phyloP scores from a whole-genome alignment of 2,888 invertebrate genomes.

The Drosophila gaucha region DNA sequence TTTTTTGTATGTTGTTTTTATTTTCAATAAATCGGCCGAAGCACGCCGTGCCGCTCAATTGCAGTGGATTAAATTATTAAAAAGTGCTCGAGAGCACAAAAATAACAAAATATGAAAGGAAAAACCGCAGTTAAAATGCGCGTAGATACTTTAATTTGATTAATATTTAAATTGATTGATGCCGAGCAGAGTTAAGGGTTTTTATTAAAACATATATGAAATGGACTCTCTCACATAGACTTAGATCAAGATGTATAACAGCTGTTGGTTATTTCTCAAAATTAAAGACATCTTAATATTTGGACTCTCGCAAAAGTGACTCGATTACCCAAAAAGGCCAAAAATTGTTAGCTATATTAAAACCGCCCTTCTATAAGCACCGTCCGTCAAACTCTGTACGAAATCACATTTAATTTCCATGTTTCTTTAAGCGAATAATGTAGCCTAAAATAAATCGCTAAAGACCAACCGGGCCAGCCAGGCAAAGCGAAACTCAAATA shows the following conservation, averaged over 20 bases:
- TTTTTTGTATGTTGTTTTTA: slow-evolving; percentile 56
- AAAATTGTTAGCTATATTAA: slow-evolving; percentile 10
- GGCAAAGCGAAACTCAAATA: slow-evolving; percentile 67
- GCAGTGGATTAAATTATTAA: slow-evolving; percentile 80
- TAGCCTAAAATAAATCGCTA: slow-evolving; percentile 61
- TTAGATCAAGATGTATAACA: no score
- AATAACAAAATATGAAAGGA: slow-evolving; percentile 36
- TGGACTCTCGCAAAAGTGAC: background rate
- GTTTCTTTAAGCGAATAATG: slow-evolving; percentile 34
- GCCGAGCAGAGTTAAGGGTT: background rate
- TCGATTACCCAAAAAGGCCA: no score
- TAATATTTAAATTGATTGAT: slow-evolving; percentile 69
- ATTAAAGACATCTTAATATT: background rate
- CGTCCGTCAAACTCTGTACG: slow-evolving; percentile 61
- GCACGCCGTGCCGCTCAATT: slow-evolving; percentile 68
- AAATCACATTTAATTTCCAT: slow-evolving; percentile 59
- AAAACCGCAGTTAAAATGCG: slow-evolving; percentile 52
- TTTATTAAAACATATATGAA: no score
- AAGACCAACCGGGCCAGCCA: slow-evolving; percentile 45
- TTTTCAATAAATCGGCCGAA: slow-evolving; percentile 73
- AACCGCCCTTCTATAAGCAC: slow-evolving; percentile 29
- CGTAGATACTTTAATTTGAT: slow-evolving; percentile 69
- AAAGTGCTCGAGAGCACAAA: slow-evolving; percentile 48
- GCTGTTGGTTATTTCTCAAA: no score
- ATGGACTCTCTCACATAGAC: no score